Evolutionary conservation across 2,113 vertebrate genomes (phyloP).

Genomic region (Rhombomys opimus): DNA sequence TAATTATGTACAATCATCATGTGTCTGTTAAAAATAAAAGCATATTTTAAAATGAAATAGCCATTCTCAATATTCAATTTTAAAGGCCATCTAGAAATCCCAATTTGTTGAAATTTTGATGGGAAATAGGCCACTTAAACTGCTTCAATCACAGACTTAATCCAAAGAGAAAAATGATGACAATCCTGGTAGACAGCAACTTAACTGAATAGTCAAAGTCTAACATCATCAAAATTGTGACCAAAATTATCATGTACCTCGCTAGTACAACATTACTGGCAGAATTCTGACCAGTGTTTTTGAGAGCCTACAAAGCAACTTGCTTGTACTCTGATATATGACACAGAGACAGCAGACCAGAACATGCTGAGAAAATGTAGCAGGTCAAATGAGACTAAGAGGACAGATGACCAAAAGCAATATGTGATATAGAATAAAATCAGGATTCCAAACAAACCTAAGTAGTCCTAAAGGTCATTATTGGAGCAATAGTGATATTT

Average conservation of each 20-base stretch:
- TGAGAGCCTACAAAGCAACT: neutral
- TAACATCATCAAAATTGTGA: conserved; percentile 32
- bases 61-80: conserved; percentile 15
- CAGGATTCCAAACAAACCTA: neutral
- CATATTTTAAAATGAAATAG: conserved; percentile 24
- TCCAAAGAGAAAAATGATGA: neutral
- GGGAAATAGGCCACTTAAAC: neutral
- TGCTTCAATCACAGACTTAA: neutral
- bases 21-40: conserved; percentile 42
- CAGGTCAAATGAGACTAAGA: neutral
- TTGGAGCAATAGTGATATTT: conserved; percentile 9
- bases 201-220: conserved; percentile 37
- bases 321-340: neutral
- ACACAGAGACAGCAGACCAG: neutral
- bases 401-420: conserved; percentile 19
- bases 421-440: neutral
- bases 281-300: conserved; percentile 16
- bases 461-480: neutral
- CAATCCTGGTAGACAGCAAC: neutral
- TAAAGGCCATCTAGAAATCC: neutral
- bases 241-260: neutral
- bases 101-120: conserved; percentile 31
- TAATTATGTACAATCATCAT: conserved; percentile 8
- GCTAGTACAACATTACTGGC: neutral
- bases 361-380: neutral